A percentile compares a stretch with the other conserved stretches of the same genome.
Evolutionary conservation across 2,113 vertebrate genomes (phyloP).

Genomic region (Camelus bactrianus): DNA sequence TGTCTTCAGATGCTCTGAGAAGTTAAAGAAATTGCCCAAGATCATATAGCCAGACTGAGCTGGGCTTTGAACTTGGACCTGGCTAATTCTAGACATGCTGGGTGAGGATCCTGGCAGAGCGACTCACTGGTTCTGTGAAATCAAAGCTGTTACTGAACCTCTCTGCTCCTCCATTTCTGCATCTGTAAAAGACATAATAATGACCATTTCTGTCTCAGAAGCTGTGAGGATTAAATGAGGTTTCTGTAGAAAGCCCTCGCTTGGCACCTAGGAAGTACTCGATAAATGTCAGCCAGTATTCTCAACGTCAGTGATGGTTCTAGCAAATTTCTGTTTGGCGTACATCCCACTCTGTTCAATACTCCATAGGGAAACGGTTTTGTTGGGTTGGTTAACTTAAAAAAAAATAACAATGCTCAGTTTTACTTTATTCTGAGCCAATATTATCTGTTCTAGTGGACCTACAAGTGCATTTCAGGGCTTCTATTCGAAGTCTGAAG

Average conservation of each 20-base stretch:
- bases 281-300: not conserved
- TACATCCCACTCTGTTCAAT: not conserved
- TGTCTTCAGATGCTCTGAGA: not conserved
- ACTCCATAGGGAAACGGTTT: not conserved
- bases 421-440: conserved; percentile 33
- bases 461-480: accelerated
- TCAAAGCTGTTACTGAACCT: not conserved
- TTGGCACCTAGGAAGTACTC: not conserved
- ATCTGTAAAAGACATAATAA: not conserved
- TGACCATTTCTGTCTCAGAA: not conserved
- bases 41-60: not conserved
- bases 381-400: not conserved
- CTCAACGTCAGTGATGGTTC: not conserved
- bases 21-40: not conserved
- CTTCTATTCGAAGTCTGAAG: not conserved
- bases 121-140: not conserved
- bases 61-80: not conserved
- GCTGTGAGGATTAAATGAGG: not conserved
- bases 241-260: not conserved
- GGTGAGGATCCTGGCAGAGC: not conserved
- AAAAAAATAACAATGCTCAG: not conserved
- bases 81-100: not conserved
- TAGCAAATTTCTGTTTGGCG: not conserved
- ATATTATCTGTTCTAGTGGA: not conserved
- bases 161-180: not conserved